Conservation (phyloP, 2,888 invertebrate genomes). For the Pilophorus perplexus region DNA sequence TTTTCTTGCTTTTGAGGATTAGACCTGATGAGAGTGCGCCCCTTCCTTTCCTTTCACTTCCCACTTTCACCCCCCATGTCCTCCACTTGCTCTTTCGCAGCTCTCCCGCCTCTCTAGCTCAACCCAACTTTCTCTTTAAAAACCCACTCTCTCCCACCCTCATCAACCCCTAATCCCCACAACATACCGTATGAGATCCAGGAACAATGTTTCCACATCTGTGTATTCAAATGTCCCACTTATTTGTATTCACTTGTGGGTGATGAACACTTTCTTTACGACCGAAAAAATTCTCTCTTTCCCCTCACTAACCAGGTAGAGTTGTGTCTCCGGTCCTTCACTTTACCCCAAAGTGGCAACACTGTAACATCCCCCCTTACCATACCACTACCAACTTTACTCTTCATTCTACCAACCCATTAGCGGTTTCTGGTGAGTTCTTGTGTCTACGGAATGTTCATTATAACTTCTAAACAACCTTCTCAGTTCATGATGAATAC, state of each 20-base stretch:
- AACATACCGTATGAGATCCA: too few relatives aligned
- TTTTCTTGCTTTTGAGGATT: slow-evolving; percentile 26
- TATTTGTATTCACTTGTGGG: too few relatives aligned
- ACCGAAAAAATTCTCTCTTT: not conserved
- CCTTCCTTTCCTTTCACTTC: not conserved
- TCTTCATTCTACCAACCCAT: slow-evolving; percentile 40
- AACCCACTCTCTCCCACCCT: slow-evolving; percentile 24
- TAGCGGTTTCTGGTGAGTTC: slow-evolving; percentile 29
- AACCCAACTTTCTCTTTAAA: slow-evolving; percentile 23
- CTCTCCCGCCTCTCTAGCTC: too few relatives aligned
- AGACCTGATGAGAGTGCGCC: slow-evolving; percentile 48
- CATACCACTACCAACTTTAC: slow-evolving; percentile 38
- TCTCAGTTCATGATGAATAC: slow-evolving; percentile 39
- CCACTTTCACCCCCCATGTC: slow-evolving; percentile 34
- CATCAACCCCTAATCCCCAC: too few relatives aligned
- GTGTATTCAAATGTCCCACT: too few relatives aligned
- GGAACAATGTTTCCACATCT: too few relatives aligned
- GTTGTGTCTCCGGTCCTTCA: too few relatives aligned
- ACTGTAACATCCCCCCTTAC: slow-evolving; percentile 47
- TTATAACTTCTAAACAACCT: slow-evolving; percentile 40
- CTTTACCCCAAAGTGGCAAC: too few relatives aligned
- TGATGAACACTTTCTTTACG: too few relatives aligned
- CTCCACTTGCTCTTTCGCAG: slow-evolving; percentile 17
- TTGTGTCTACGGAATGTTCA: slow-evolving; percentile 41
- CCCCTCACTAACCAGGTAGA: too few relatives aligned